Conservation (phyloP, 2,888 invertebrate species). For the Tricholauxania praeusta region DNA sequence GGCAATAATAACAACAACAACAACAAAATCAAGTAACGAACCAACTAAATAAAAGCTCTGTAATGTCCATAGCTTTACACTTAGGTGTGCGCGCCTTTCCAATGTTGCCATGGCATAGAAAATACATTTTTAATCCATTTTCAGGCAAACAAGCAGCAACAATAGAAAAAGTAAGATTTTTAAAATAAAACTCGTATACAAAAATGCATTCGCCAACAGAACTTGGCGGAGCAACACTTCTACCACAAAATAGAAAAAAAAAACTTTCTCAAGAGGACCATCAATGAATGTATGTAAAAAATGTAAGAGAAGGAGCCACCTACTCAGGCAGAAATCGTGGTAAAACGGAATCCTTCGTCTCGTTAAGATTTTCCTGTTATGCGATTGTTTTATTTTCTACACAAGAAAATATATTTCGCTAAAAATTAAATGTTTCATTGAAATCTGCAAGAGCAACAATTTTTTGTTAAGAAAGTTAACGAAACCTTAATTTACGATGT, state of each 20-base stretch:
- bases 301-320: not conserved
- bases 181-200: slow-evolving; percentile 13
- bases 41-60: slow-evolving; percentile 2
- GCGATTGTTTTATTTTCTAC: not conserved
- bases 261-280: not conserved
- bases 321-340: slow-evolving; percentile 4
- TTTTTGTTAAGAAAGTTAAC: too few relatives aligned
- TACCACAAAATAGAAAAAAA: slow-evolving; percentile 24
- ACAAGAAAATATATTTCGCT: too few relatives aligned
- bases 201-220: slow-evolving; percentile 11
- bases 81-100: not conserved
- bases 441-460: too few relatives aligned
- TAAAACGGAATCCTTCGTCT: not conserved
- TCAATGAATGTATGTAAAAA: not conserved
- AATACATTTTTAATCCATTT: slow-evolving; percentile 32
- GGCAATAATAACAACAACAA: slow-evolving; percentile 15
- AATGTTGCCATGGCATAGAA: not conserved
- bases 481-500: too few relatives aligned
- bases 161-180: slow-evolving; percentile 1
- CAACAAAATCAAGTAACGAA: not conserved
- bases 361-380: not conserved
- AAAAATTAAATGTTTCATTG: too few relatives aligned
- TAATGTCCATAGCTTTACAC: too few relatives aligned
- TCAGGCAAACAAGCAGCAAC: slow-evolving; percentile 1
- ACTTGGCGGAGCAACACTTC: slow-evolving; percentile 9